These are phyloP conservation scores for Harpagoxenus sublaevis DNA, from an alignment of 2,888 invertebrate species.

Conservation along the genomic window DNA sequence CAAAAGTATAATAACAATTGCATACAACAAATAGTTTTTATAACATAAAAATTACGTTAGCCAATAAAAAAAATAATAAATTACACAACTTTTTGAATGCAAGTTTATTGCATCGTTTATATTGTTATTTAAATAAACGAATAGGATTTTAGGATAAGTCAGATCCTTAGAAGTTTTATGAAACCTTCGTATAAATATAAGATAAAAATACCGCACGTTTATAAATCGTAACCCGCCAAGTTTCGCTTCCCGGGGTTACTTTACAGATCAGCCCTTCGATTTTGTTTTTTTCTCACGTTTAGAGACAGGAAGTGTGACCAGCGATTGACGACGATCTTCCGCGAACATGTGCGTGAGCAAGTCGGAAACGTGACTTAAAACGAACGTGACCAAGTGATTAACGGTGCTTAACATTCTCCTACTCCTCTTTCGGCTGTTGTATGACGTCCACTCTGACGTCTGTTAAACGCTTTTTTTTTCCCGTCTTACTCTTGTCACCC, in stretches of 20 bases:
- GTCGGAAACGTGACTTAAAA: conserved; percentile 44
- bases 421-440: conserved; percentile 64
- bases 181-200: neutral
- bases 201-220: neutral
- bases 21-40: neutral
- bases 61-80: neutral
- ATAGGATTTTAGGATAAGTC: neutral
- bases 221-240: neutral
- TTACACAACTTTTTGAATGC: neutral
- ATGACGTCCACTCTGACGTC: conserved; percentile 68
- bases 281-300: conserved; percentile 39
- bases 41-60: neutral
- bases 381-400: conserved; percentile 68
- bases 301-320: neutral
- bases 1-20: neutral
- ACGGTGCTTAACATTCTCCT: conserved; percentile 77
- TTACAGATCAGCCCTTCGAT: neutral
- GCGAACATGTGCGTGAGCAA: conserved; percentile 35
- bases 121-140: neutral
- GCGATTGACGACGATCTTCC: conserved; percentile 14
- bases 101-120: neutral
- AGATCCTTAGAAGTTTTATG: neutral
- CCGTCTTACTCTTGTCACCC: conserved; percentile 31
- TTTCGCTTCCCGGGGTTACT: neutral
- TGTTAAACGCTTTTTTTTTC: conserved; percentile 67